Base-by-base conservation (phyloP, 2,797 vertebrate species). In the Hoplostethus mediterraneus region DNA sequence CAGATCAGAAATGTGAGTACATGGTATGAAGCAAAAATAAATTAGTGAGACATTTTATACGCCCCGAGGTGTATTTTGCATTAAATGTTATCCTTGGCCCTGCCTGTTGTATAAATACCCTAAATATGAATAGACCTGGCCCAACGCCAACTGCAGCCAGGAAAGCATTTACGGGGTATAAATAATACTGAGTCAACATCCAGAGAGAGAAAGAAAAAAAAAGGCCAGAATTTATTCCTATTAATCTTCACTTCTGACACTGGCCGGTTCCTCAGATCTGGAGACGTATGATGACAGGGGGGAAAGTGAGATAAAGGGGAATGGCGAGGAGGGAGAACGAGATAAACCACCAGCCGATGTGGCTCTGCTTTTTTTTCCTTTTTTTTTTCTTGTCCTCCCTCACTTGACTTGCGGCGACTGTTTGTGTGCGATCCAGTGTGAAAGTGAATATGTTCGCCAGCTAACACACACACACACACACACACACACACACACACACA, bases 71-170 rank as follows among this genome's bases (percentile, higher is more conserved):
- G 84, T 95, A 94, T 95, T 96, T 95, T 94, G 90, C 92, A 87
- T 95, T 93, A 94, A 95, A 95, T 96, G 95, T 96, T 97, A 95
- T 96, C 91, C 92, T 96, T 97, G 96, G 95, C 95, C 88, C 91
- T 88, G 80, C 87, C 88, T 83, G 80, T 92, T 94, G 78, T 93
- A 92, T 94, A 96, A 96, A 96, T 95, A 95, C 89, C 92, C 94
- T 94, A 93, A 95, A 96, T 96, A 95, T 95, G 95, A 96, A 96
- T 95, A 95, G 93, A 93, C 88, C 38, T 91, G 96, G 96, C 93
- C 64, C 44, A 17, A 54, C 86, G 94, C 95, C 96, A 96, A 93
- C 87, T 83, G 92, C 93, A 94, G 94, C 93, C 91, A 92, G 92
- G 93, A 93, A 96, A 93, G 94, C 94, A 95, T 97, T 97, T 95